phyloP scores from a whole-genome alignment of 2,888 invertebrate genomes.

The Pachliopta kotzebuea region DNA sequence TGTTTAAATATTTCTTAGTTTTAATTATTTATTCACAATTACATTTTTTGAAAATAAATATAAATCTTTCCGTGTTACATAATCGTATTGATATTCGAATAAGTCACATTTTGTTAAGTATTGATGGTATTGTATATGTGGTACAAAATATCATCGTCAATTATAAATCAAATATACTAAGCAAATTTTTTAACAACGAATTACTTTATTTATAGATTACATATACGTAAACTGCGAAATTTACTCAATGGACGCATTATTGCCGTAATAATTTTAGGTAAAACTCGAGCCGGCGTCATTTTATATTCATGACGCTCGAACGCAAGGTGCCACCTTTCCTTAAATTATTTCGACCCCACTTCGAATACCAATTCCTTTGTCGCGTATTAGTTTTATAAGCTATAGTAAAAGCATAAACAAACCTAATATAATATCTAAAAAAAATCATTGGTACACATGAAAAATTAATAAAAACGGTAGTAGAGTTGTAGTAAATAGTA shows the following conservation, averaged over 20 bases:
- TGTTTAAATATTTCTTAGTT: too few species aligned
- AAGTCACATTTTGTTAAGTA: too few species aligned
- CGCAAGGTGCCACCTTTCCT: constrained; percentile 56
- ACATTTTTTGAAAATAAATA: too few species aligned
- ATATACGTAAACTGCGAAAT: constrained; percentile 10
- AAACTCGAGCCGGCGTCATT: constrained; percentile 33
- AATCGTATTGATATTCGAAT: too few species aligned
- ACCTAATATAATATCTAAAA: not conserved
- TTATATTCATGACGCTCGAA: constrained; percentile 46
- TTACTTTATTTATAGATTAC: not conserved
- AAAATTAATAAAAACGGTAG: not conserved
- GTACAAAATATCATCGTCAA: too few species aligned
- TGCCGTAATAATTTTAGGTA: constrained; percentile 32
- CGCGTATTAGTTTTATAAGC: constrained; percentile 48
- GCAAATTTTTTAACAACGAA: not conserved
- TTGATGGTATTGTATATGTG: too few species aligned
- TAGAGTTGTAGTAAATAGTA: not conserved
- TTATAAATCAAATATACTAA: not conserved
- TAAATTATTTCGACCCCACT: constrained; percentile 63
- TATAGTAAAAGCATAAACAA: constrained; percentile 33
- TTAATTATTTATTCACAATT: too few species aligned
- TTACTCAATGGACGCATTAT: constrained; percentile 28
- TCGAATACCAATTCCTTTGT: constrained; percentile 56
- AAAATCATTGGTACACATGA: not conserved
- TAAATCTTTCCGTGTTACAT: too few species aligned